phyloP scores from a whole-genome alignment of 1,140 invertebrate species.

The Zaprionus gabonicus region DNA sequence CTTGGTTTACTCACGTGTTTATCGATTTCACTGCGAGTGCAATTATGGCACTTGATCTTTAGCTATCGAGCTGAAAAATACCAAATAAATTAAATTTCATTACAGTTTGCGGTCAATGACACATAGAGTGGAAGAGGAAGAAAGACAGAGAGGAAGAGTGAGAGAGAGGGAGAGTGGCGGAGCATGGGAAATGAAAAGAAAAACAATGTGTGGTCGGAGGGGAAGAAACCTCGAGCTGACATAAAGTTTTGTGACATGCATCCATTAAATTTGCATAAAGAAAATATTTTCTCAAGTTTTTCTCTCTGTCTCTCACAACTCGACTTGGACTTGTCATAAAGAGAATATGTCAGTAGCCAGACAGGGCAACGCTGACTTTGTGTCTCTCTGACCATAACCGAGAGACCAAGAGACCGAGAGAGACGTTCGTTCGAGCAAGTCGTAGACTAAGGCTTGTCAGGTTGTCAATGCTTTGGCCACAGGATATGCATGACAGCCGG shows the following conservation, averaged over 20 bases:
- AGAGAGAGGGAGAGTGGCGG: background rate
- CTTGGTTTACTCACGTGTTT: constrained; percentile 18
- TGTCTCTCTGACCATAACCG: constrained; percentile 11
- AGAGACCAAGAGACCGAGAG: background rate
- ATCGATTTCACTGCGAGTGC: constrained; percentile 37
- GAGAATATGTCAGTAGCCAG: constrained; percentile 46
- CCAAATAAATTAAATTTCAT: constrained; percentile 66
- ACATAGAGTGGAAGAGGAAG: background rate
- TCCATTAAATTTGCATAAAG: constrained; percentile 55
- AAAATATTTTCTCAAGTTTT: constrained; percentile 46
- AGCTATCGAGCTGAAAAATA: constrained; percentile 32
- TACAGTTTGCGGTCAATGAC: constrained; percentile 47
- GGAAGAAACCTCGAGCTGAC: constrained; percentile 8
- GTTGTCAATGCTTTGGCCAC: constrained; percentile 43
- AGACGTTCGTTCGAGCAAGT: background rate
- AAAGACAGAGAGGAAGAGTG: too few species aligned
- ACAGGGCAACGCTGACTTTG: constrained; percentile 19
- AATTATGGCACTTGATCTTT: constrained; percentile 68
- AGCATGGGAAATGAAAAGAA: background rate
- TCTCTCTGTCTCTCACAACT: background rate
- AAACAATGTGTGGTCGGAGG: constrained; percentile 9
- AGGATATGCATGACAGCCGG: constrained; percentile 43
- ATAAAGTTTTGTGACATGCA: constrained; percentile 47
- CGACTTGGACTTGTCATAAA: constrained; percentile 40
- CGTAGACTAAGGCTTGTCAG: constrained; percentile 31